phyloP scores from a whole-genome alignment of 1,140 invertebrate genomes.

The Arion vulgaris region DNA sequence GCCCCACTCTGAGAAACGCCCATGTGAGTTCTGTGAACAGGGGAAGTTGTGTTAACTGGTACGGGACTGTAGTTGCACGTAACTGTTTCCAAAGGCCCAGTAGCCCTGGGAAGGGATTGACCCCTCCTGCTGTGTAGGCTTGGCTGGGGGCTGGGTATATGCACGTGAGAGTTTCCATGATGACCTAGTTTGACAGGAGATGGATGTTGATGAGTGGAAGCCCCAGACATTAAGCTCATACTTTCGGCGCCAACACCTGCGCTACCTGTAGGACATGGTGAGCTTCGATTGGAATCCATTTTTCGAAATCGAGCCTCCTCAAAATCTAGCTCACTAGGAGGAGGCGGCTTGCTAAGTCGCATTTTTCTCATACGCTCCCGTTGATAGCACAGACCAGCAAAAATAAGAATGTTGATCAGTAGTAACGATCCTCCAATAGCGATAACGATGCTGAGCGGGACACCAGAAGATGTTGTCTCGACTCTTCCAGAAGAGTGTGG shows the following conservation, averaged over 20 bases:
- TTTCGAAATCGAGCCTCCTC: constrained; percentile 50
- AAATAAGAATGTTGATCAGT: constrained; percentile 92
- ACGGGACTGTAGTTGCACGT: constrained; percentile 47
- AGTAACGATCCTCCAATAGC: constrained; percentile 93
- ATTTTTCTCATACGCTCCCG: constrained; percentile 79
- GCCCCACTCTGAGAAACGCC: background rate
- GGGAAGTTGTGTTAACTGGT: constrained; percentile 47
- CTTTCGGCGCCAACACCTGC: background rate
- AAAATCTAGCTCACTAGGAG: constrained; percentile 24
- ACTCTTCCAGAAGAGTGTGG: background rate
- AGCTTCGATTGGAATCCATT: constrained; percentile 38
- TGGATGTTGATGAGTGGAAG: constrained; percentile 5
- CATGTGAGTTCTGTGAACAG: constrained; percentile 42
- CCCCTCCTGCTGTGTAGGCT: constrained; percentile 31
- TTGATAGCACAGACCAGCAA: constrained; percentile 94
- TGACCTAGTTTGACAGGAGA: constrained; percentile 10
- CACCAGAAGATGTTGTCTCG: background rate
- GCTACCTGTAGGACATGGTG: background rate
- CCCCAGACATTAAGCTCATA: constrained; percentile 31
- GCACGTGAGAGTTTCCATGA: constrained; percentile 27
- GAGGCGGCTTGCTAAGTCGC: constrained; percentile 19
- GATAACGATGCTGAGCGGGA: constrained; percentile 80
- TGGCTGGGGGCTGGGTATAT: constrained; percentile 29
- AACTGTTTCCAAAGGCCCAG: constrained; percentile 11
- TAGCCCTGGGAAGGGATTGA: constrained; percentile 15